Conservation (phyloP, 2,888 invertebrate species). For the Lysandra coridon region DNA sequence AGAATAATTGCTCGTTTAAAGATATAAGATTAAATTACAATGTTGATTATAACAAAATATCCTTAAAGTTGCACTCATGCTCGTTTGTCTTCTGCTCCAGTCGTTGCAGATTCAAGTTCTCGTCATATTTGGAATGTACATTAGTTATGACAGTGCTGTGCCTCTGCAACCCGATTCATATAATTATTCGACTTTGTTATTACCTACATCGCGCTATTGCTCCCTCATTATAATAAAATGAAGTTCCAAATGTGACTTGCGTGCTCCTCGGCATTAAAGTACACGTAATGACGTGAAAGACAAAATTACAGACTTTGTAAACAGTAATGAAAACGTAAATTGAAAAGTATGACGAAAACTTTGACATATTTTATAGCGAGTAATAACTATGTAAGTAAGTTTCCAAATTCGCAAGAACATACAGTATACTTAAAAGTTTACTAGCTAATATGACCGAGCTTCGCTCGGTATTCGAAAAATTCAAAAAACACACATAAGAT, state of each 20-base stretch:
- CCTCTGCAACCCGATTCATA: conserved; percentile 16
- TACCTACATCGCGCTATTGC: conserved; percentile 40
- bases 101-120: neutral
- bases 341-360: conserved; percentile 30
- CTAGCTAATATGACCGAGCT: too few relatives aligned
- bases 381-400: conserved; percentile 7
- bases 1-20: too few relatives aligned
- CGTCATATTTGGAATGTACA: conserved; percentile 2
- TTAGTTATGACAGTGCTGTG: conserved; percentile 20
- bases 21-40: neutral
- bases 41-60: neutral
- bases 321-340: conserved; percentile 34
- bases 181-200: conserved; percentile 31
- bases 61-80: neutral
- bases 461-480: too few relatives aligned
- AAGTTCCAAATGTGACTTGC: conserved; percentile 44
- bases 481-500: too few relatives aligned
- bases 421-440: neutral
- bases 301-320: conserved; percentile 41
- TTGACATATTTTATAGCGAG: conserved; percentile 25
- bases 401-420: neutral
- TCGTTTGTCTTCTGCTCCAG: neutral
- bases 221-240: conserved; percentile 45
- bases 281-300: conserved; percentile 46
- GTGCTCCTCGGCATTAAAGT: conserved; percentile 47